These are phyloP conservation scores for Sclerurus mexicanus DNA, from an alignment of 2,113 vertebrate species.

Conservation along the genomic window DNA sequence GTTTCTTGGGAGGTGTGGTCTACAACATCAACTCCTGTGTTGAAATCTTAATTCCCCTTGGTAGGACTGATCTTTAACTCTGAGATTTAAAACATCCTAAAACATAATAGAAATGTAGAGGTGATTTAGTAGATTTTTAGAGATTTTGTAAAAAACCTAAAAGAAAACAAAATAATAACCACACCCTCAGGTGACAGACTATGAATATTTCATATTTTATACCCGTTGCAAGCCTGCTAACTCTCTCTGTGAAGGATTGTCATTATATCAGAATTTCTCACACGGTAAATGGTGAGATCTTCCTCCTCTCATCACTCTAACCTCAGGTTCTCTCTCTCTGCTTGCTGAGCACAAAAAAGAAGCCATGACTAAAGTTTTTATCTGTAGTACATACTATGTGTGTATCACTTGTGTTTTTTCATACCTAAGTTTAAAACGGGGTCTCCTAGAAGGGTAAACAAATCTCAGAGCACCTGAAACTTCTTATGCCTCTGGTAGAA, in stretches of 20 bases:
- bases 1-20: neutral
- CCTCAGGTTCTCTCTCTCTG: neutral
- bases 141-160: neutral
- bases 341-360: neutral
- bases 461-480: neutral
- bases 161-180: neutral
- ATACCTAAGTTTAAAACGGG: neutral
- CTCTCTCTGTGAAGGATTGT: neutral
- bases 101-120: neutral
- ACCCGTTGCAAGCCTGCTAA: neutral
- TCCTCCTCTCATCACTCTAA: neutral
- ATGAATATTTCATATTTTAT: neutral
- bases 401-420: neutral
- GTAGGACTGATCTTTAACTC: neutral
- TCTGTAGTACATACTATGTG: neutral
- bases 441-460: neutral
- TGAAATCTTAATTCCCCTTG: neutral
- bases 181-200: neutral
- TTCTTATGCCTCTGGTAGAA: neutral
- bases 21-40: neutral
- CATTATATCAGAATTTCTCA: neutral
- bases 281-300: neutral
- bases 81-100: neutral
- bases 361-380: neutral
- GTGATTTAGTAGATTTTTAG: neutral